Percentiles rank a stretch among this genome's conserved stretches.
These are phyloP conservation scores for Drosophila hydei DNA, from an alignment of 1,140 invertebrate genomes.

Conservation along the genomic window DNA sequence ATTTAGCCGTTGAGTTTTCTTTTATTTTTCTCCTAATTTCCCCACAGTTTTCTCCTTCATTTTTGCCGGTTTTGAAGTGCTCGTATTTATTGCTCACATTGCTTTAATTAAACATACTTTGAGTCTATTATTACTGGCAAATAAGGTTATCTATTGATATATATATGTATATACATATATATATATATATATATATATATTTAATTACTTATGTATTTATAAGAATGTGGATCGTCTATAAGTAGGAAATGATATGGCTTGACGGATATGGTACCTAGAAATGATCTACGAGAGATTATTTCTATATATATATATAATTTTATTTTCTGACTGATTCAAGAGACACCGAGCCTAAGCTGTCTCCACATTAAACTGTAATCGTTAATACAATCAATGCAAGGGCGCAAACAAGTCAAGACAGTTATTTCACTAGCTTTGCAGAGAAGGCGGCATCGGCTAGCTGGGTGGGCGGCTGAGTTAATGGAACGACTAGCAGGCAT, in stretches of 20 bases:
- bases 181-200: too few relatives aligned
- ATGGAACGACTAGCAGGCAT: constrained; percentile 34
- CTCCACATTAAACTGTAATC: background rate
- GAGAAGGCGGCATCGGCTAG: background rate
- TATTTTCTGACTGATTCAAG: too few relatives aligned
- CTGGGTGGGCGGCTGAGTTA: constrained; percentile 23
- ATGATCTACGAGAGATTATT: background rate
- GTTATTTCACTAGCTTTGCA: constrained; percentile 68
- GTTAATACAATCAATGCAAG: constrained; percentile 54
- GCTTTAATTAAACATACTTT: constrained; percentile 48
- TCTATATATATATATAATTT: too few relatives aligned
- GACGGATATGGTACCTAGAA: too few relatives aligned
- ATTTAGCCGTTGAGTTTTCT: constrained; percentile 36
- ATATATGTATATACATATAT: too few relatives aligned
- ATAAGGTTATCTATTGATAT: too few relatives aligned
- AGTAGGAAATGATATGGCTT: too few relatives aligned
- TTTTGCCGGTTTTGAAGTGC: constrained; percentile 15
- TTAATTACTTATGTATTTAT: too few relatives aligned
- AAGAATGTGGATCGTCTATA: too few relatives aligned
- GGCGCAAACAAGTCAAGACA: constrained; percentile 64
- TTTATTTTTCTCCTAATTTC: background rate
- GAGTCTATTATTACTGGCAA: too few relatives aligned
- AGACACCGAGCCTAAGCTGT: too few relatives aligned
- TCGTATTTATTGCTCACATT: constrained; percentile 54
- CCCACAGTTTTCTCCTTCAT: background rate